Base-by-base conservation (phyloP, 2,888 invertebrate species). In the Machimus rusticus region DNA sequence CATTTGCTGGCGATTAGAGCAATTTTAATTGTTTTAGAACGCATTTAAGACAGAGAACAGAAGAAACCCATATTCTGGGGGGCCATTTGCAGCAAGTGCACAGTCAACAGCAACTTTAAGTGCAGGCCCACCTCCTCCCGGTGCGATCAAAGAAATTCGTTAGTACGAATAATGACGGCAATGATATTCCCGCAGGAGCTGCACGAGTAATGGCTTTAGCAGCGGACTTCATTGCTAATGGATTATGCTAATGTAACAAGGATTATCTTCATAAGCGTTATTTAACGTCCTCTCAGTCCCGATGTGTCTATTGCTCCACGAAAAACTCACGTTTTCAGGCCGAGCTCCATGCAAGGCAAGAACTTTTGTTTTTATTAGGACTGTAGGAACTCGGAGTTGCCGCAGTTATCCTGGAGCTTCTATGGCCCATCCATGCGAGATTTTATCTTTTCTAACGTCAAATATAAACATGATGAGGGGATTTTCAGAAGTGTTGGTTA, bases 231-330 rank as follows among this genome's bases (percentile, higher is more conserved):
- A 78, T 78, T 43, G 39, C 78, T 78, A 78, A 78, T 78, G 78
- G 78, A 78, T 78, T 78, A 78, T 78, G 78, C 78, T 78, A 78
- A 78, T 78, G 78, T 39, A 39, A 78, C 78, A 78, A 43, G 39
- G 78, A 78, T 78, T 78, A 78, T 78, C 78, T 23, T 78, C 78
- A 78, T 78, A 78, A 78, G 43, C 78, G 78, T 78, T 78, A 78
- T 23, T 39, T 76, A 76, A 34, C 37, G 78, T 16, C 37, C 23
- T 39, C 78, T 78, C 43, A 16, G 39, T 39, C 19, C 37, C 31
- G 12, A 39, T 39, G 37, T 77, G 77, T 78, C 37, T 43, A 78
- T 43, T 43, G 37, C 23, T 78, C 43, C 0, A 34, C 14, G 78
- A 43, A 39, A 39, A 78, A 78, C 43, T 78, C 43, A 78, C 43